Evolutionary conservation across 2,888 invertebrate species (phyloP), one percentile per base, ranked within the genome.

Genomic region (Calameuta idolon): DNA sequence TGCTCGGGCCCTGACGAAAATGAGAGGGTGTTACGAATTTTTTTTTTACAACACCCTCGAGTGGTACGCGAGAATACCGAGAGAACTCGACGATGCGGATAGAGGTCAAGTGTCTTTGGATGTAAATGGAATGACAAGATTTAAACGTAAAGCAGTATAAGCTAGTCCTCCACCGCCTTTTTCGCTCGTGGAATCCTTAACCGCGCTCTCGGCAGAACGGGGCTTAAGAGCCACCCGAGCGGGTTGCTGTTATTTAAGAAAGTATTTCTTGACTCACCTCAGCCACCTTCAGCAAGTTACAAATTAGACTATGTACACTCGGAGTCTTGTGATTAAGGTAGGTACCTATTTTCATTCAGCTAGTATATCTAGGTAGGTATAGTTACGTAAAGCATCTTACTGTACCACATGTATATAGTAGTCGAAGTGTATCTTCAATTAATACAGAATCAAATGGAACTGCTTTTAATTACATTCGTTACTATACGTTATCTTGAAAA

Each of bases 31-130:
- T 40, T 40, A 15, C 37, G 40, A 15, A 15, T 15, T 40, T 40
- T 40, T 35, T 40, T 40, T 40, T 40, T 40, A 40, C 40, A 40
- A 40, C 40, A 40, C 40, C 40, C 40, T 40, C 40, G 40, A 40
- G 15, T 40, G 40, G 40, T 40, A 40, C 15, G 40, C 40, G 40
- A 40, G 40, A 40, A 40, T 40, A 5, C 40, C 40, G 15, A 40
- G 40, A 30, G 69, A 69, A 30, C 31, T 69, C 33, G 33, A 34
- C 33, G 76, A 71, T 34, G 76, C 33, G 78, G 80, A 84, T 84
- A 78, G 81, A 83, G 84, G 86, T 85, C 84, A 86, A 85, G 84
- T 78, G 81, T 82, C 80, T 83, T 79, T 69, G 78, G 80, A 84
- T 83, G 81, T 82, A 83, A 86, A 86, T 84, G 82, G 81, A 82